Conservation (phyloP, 2,797 vertebrate genomes). For the Catostomus latipinnis region DNA sequence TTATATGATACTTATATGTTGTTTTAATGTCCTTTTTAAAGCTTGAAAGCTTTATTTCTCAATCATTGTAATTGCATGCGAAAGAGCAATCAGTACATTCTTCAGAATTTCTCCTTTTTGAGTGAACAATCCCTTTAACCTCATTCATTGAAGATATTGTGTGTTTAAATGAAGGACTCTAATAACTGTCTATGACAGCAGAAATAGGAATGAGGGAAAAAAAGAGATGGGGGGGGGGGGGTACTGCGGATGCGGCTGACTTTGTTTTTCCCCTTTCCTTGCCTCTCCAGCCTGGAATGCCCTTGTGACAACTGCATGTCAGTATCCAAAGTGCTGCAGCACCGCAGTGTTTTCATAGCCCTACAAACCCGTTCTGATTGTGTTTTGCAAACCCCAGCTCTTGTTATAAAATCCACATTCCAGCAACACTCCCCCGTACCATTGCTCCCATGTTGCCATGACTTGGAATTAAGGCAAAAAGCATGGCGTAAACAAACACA, state of each 20-base stretch:
- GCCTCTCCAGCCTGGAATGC: constrained; percentile 86
- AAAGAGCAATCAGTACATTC: too few species aligned
- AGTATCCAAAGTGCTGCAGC: constrained; percentile 75
- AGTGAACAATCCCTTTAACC: neutral
- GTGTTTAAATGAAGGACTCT: constrained; percentile 72
- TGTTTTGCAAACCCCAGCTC: constrained; percentile 28
- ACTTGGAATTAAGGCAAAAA: constrained; percentile 33
- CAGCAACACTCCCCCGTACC: neutral
- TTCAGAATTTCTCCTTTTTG: too few species aligned
- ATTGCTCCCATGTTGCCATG: constrained; percentile 7
- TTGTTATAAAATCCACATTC: constrained; percentile 44
- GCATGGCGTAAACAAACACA: constrained; percentile 42
- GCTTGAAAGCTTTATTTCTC: too few species aligned
- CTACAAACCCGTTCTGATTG: constrained; percentile 5
- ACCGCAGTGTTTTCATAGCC: constrained; percentile 72
- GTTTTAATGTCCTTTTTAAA: too few species aligned
- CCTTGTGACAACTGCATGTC: constrained; percentile 84
- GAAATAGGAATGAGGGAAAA: constrained; percentile 71
- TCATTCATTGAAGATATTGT: constrained; percentile 45
- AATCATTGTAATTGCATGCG: too few species aligned
- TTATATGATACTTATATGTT: too few species aligned
- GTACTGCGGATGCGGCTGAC: constrained; percentile 72
- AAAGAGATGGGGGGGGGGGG: constrained; percentile 8
- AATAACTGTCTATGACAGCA: constrained; percentile 85
- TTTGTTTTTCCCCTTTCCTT: constrained; percentile 85